Conservation (phyloP, 2,888 invertebrate genomes). For the Melanostoma mellinum region DNA sequence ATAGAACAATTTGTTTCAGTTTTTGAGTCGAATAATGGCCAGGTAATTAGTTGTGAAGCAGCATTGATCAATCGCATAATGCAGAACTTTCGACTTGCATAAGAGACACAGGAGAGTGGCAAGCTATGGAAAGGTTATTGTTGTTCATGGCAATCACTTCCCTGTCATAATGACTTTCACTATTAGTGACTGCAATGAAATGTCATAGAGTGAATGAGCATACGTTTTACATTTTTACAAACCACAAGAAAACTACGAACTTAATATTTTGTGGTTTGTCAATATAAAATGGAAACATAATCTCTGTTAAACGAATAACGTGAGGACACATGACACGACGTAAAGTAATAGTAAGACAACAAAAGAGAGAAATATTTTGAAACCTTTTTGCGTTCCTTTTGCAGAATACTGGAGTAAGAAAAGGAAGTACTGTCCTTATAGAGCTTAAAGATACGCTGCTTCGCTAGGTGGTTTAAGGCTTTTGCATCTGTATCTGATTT, state of each 20-base stretch:
- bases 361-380: no score
- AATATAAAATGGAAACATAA: slow-evolving; percentile 3
- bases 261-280: slow-evolving; percentile 17
- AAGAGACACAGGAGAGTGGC: background rate
- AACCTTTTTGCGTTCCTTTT: no score
- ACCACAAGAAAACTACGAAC: slow-evolving; percentile 13
- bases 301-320: background rate
- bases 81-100: slow-evolving; percentile 21
- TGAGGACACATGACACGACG: no score
- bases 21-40: slow-evolving; percentile 7
- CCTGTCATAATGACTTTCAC: slow-evolving; percentile 47
- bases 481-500: no score
- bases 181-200: slow-evolving; percentile 18
- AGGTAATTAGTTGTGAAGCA: slow-evolving; percentile 31
- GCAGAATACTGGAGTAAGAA: no score
- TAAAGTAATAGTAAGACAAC: no score
- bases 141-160: slow-evolving; percentile 18
- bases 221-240: background rate
- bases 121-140: background rate
- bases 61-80: slow-evolving; percentile 31
- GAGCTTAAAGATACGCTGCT: no score
- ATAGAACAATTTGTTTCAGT: slow-evolving; percentile 14
- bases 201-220: slow-evolving; percentile 7
- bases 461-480: no score
- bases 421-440: no score